Evolutionary conservation across 2,797 vertebrate species (phyloP), one percentile per base, ranked within the genome.

Genomic region (Betta splendens): DNA sequence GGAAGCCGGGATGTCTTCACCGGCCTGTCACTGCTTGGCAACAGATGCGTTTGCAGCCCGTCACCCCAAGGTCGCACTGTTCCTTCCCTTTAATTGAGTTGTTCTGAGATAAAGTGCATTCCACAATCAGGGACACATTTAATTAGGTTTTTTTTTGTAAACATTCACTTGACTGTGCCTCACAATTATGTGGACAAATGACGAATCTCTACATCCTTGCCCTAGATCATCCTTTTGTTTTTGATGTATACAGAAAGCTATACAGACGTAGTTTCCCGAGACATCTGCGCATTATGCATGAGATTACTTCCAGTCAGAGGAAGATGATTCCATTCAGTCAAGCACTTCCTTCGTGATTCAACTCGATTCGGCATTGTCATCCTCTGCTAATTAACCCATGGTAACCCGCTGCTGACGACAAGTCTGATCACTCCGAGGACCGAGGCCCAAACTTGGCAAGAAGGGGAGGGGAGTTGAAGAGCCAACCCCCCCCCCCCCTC

Each of bases 351-450:
- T 59, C 53, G 52, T 18, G 39, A 63, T 61, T 77, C 72, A 69
- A 54, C 75, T 68, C 10, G 2, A 20, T 72, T 78, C 69, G 73
- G 67, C 79, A 3, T 74, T 50, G 73, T 86, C 79, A 79, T 79
- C 76, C 70, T 77, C 49, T 36, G 78, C 78, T 79, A 80, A 82
- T 87, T 82, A 87, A 85, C 79, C 78, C 75, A 36, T 23, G 29
- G 38, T 40, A 60, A 59, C 71, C 68, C 5, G 23, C 70, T 26
- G 70, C 76, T 54, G 59, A 79, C 64, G 48, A 51, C 72, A 68
- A 25, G 66, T 83, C 83, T 66, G 69, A 73, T 70, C 33, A 76
- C 77, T 73, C 56, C 43, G 6, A 61, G 70, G 76, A 58, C 72
- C 61, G 64, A 20, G 83, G 83, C 78, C 71, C 65, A 4, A 16